Percentiles rank a stretch among this genome's conserved stretches.
phyloP scores from a whole-genome alignment of 2,797 vertebrate species.

The Melanotaenia maccullochi region DNA sequence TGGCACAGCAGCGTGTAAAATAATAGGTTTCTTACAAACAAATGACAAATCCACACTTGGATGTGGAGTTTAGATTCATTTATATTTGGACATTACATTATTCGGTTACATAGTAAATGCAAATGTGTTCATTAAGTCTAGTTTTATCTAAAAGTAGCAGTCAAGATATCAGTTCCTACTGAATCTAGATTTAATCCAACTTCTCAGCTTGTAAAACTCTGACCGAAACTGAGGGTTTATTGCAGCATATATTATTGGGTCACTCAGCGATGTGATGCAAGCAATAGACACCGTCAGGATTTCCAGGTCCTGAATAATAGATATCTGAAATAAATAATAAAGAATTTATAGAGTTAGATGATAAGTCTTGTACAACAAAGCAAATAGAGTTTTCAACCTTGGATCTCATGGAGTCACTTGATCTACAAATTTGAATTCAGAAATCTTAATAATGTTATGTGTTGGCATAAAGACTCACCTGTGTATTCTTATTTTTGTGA shows the following conservation, averaged over 20 bases:
- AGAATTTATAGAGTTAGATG: conserved; percentile 11
- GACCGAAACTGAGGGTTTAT: conserved; percentile 84
- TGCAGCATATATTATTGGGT: conserved; percentile 84
- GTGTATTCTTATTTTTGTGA: conserved; percentile 38
- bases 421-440: neutral
- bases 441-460: neutral
- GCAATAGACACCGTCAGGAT: conserved; percentile 79
- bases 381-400: neutral
- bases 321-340: conserved; percentile 63
- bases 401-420: neutral
- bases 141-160: neutral
- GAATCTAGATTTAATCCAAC: conserved; percentile 62
- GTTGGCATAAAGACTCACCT: conserved; percentile 59
- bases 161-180: conserved; percentile 29
- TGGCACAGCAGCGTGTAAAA: conserved; percentile 38
- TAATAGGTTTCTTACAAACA: conserved; percentile 27
- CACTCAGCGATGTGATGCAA: conserved; percentile 82
- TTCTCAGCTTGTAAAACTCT: conserved; percentile 77
- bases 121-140: conserved; percentile 23
- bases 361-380: neutral
- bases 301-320: conserved; percentile 64
- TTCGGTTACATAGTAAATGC: conserved; percentile 13
- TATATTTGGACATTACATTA: conserved; percentile 41
- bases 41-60: conserved; percentile 29
- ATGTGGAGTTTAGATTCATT: conserved; percentile 26